Conservation (phyloP, 2,113 vertebrate species). For the Ameiurus melas region DNA sequence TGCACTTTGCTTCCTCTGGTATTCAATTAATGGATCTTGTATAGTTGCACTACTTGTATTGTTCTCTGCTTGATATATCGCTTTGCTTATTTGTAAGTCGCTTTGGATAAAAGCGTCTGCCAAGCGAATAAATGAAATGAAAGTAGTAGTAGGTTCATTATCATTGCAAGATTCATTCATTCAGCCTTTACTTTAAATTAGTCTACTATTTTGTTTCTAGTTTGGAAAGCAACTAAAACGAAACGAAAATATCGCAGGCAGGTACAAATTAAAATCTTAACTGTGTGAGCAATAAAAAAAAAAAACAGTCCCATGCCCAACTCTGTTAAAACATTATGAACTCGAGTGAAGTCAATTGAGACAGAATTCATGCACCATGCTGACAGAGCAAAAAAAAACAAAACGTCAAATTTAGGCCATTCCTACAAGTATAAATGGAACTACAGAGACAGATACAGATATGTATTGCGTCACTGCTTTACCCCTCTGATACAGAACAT, state of each 20-base stretch:
- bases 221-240: background rate
- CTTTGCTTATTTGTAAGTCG: too few relatives aligned
- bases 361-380: background rate
- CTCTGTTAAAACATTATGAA: background rate
- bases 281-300: background rate
- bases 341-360: background rate
- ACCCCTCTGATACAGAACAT: background rate
- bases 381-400: background rate
- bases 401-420: background rate
- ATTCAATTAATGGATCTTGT: too few relatives aligned
- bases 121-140: too few relatives aligned
- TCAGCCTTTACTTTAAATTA: background rate
- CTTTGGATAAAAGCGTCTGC: too few relatives aligned
- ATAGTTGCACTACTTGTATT: too few relatives aligned
- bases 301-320: background rate
- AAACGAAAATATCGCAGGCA: background rate
- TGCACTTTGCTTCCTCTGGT: too few relatives aligned
- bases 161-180: background rate
- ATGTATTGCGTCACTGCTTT: background rate
- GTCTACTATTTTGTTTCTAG: background rate
- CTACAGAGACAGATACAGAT: background rate
- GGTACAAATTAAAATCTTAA: background rate
- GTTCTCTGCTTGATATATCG: too few relatives aligned
- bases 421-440: background rate
- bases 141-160: too few relatives aligned